phyloP scores from a whole-genome alignment of 2,888 invertebrate species.

The Xanthia icteritia region DNA sequence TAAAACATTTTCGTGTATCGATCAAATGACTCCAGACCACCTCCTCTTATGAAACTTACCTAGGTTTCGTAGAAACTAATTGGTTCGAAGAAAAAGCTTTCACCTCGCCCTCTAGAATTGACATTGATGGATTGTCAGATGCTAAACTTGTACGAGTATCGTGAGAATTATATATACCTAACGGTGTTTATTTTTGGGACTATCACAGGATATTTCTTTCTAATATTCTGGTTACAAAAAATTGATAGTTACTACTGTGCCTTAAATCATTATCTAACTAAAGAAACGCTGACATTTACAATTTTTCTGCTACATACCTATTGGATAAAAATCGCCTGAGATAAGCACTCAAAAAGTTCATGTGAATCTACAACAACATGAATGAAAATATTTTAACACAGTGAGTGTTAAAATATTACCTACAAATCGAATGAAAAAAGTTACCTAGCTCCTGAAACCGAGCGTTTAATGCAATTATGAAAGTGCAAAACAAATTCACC shows the following conservation, averaged over 20 bases:
- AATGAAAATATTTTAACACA: too few species aligned
- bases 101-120: background rate
- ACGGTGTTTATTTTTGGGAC: background rate
- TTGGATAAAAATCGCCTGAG: too few species aligned
- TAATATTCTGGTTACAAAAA: background rate
- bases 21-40: background rate
- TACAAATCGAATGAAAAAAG: background rate
- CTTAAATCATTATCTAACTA: too few species aligned
- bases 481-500: background rate
- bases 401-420: too few species aligned
- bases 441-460: background rate
- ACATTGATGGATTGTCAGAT: background rate
- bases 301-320: too few species aligned
- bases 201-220: background rate
- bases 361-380: too few species aligned
- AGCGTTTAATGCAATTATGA: background rate
- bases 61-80: background rate
- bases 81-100: slow-evolving; percentile 6
- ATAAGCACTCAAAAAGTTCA: too few species aligned
- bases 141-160: background rate
- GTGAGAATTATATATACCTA: background rate
- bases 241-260: too few species aligned
- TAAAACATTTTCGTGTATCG: background rate
- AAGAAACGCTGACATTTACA: too few species aligned
- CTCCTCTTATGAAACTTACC: background rate